phyloP scores from a whole-genome alignment of 2,888 invertebrate species.

The Zeuzera pyrina region DNA sequence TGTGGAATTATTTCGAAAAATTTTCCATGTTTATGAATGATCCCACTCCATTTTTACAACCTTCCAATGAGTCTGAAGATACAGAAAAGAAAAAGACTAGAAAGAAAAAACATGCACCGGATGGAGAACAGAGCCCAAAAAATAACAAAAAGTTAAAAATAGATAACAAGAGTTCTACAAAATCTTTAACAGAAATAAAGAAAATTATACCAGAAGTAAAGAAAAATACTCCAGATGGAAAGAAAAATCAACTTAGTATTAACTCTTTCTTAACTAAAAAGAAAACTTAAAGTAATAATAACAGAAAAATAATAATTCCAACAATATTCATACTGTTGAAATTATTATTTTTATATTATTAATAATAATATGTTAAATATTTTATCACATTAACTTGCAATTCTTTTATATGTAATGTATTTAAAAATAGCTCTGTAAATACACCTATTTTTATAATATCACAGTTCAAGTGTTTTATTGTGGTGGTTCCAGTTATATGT shows the following conservation, averaged over 20 bases:
- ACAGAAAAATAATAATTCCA: too few species aligned
- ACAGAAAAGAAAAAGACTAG: constrained; percentile 56
- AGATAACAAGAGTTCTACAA: constrained; percentile 43
- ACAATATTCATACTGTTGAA: too few species aligned
- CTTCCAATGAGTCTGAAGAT: constrained; percentile 44
- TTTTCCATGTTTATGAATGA: constrained; percentile 70
- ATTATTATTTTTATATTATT: too few species aligned
- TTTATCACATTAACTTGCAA: too few species aligned
- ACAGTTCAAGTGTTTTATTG: too few species aligned
- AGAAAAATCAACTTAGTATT: constrained; percentile 58
- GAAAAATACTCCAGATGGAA: constrained; percentile 37
- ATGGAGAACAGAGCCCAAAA: constrained; percentile 43
- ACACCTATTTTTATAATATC: too few species aligned
- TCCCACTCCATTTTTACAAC: constrained; percentile 51
- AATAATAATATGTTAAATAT: too few species aligned
- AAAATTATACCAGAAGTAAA: constrained; percentile 37
- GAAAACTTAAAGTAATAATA: too few species aligned
- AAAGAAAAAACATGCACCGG: constrained; percentile 50
- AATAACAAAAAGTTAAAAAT: constrained; percentile 45
- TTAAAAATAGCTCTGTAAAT: too few species aligned
- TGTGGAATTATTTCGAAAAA: constrained; percentile 75
- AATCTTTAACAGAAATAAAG: constrained; percentile 41
- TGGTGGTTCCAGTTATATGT: too few species aligned
- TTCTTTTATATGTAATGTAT: too few species aligned
- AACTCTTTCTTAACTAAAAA: constrained; percentile 57